Base-by-base conservation (phyloP, 2,113 vertebrate species). In the Chinchilla lanigera region DNA sequence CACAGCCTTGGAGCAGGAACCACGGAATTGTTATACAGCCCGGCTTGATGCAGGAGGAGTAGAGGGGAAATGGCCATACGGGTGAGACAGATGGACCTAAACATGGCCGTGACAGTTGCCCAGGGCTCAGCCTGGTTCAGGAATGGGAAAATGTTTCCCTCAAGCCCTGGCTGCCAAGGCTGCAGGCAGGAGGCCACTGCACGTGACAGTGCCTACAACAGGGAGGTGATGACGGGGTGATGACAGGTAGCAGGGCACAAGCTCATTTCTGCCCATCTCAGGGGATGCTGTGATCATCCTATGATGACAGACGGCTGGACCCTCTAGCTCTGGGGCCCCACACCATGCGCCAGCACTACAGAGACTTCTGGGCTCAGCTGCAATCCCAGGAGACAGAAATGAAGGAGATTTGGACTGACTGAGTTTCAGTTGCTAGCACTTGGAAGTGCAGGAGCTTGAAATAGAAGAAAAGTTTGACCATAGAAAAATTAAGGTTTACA, bases 241-340 rank as follows among this genome's bases (percentile, higher is more conserved):
- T 19, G 26, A 56, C 33, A 7, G 65, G 22, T 9, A 24, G 78
- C 41, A 44, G 26, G 82, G 30, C 26, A 26, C 11, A 33, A 63
- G 44, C 13, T 14, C 24, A 20, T 13, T n/a, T 41, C 73, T 35
- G 47, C 14, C 4, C 24, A 10, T 58, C 33, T 87, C 17, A n/a
- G 38, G 30, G 65, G 52, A 28, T 38, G 14, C n/a, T 78, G 52
- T 17, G 28, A 16, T 52, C 80, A 35, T 28, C 5, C 12, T 8
- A 28, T 69, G 41, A 30, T 9, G 60, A 77, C 52, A 44, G 78
- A 11, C 6, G 30, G n/a, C 24, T 33, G 22, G 58, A 58, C 6
- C 10, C 10, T 35, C 56, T 16, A 1, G 24, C 41, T 41, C 11
- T 1, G 1, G 4, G 19, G 26, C 2, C 6, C 26, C 8, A 2